A percentile compares a stretch with the other conserved stretches of the same genome.
phyloP scores from a whole-genome alignment of 2,113 vertebrate genomes.

The Tamias sibiricus region DNA sequence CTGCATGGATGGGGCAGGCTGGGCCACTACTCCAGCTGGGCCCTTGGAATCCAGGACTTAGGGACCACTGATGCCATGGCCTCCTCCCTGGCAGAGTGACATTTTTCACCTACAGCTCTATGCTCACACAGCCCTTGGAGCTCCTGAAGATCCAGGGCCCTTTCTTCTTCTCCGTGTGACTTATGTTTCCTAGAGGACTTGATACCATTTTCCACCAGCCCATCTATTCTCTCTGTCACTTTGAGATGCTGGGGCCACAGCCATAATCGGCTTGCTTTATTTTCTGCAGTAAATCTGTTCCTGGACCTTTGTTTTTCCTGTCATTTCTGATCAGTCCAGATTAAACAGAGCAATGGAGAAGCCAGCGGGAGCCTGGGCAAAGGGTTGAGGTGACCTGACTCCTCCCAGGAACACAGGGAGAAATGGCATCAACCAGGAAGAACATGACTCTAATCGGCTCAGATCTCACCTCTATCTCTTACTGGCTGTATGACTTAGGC shows the following conservation, averaged over 20 bases:
- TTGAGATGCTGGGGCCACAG: background rate
- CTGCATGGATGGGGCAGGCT: background rate
- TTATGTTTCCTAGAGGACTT: background rate
- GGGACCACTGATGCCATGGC: background rate
- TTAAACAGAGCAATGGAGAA: background rate
- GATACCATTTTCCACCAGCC: background rate
- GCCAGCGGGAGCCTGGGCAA: background rate
- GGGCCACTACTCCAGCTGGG: background rate
- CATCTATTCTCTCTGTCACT: background rate
- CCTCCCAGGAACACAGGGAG: background rate
- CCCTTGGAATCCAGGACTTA: background rate
- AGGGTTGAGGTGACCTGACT: background rate
- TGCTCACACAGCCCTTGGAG: background rate
- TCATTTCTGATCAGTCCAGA: constrained; percentile 38
- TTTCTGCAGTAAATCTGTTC: constrained; percentile 16
- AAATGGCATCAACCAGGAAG: background rate
- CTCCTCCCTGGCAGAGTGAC: background rate
- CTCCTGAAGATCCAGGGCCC: background rate
- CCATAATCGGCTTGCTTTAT: background rate
- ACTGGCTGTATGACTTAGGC: background rate
- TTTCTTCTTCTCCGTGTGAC: background rate
- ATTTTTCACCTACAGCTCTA: background rate
- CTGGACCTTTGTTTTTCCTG: constrained; percentile 9
- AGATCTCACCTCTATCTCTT: background rate
- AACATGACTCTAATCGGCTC: background rate